Conservation (phyloP, 2,888 invertebrate genomes). For the Chalcosyrphus nemorum region DNA sequence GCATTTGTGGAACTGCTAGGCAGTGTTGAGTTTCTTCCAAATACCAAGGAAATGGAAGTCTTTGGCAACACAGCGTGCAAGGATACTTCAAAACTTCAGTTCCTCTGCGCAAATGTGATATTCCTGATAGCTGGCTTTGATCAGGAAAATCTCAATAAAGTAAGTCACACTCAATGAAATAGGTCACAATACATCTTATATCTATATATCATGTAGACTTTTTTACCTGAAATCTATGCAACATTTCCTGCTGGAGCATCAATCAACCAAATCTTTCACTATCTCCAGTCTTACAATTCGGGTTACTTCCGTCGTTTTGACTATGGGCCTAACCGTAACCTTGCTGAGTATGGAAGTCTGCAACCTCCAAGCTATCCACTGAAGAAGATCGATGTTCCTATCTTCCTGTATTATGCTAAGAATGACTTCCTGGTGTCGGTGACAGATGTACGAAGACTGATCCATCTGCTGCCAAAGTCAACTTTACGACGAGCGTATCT, state of each 20-base stretch:
- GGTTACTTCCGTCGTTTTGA: slow-evolving; percentile 76
- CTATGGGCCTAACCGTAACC: slow-evolving; percentile 75
- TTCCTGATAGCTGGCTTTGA: slow-evolving; percentile 57
- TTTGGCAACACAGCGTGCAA: background rate
- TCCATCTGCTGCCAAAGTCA: slow-evolving; percentile 69
- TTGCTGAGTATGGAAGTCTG: slow-evolving; percentile 74
- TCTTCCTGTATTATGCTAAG: slow-evolving; percentile 77
- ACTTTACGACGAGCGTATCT: slow-evolving; percentile 74
- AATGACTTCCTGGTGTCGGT: slow-evolving; percentile 77
- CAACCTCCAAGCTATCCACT: slow-evolving; percentile 75
- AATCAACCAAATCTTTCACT: slow-evolving; percentile 77
- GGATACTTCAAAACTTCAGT: background rate
- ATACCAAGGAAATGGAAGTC: slow-evolving; percentile 28
- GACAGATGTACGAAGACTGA: slow-evolving; percentile 76
- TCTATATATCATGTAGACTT: slow-evolving; percentile 55
- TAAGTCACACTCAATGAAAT: background rate
- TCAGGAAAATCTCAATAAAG: slow-evolving; percentile 67
- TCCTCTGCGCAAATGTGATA: background rate
- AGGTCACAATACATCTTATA: background rate
- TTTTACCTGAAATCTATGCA: slow-evolving; percentile 78
- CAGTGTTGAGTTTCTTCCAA: slow-evolving; percentile 77
- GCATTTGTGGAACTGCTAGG: slow-evolving; percentile 76
- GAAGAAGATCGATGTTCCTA: slow-evolving; percentile 74
- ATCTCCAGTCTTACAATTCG: slow-evolving; percentile 77
- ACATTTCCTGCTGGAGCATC: slow-evolving; percentile 73